Percentiles rank a stretch among this genome's conserved stretches.
Conservation (phyloP, 2,888 invertebrate species). For the Drosophila kuntzei region DNA sequence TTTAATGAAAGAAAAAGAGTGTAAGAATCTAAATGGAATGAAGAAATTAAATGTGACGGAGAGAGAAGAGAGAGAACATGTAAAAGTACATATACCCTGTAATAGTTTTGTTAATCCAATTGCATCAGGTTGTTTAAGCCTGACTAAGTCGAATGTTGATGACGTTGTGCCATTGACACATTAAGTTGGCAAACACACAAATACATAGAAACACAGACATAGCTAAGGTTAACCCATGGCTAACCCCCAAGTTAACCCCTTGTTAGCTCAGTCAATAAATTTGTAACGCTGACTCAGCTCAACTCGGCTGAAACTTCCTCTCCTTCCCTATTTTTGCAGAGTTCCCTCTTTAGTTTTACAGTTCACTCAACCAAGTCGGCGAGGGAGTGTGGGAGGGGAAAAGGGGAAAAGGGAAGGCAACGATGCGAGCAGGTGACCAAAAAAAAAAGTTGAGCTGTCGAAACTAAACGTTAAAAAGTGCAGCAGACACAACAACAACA, state of each 20-base stretch:
- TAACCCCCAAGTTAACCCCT: constrained; percentile 53
- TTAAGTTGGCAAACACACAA: constrained; percentile 44
- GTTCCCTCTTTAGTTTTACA: neutral
- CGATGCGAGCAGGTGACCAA: constrained; percentile 62
- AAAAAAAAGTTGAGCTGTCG: constrained; percentile 59
- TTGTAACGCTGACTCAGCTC: constrained; percentile 40
- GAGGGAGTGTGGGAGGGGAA: neutral
- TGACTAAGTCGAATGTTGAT: constrained; percentile 18
- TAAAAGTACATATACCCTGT: neutral
- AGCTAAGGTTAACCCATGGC: constrained; percentile 33
- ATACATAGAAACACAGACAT: neutral
- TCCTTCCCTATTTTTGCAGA: neutral
- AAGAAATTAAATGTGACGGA: too few relatives aligned
- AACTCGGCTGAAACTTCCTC: constrained; percentile 7
- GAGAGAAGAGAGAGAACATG: too few relatives aligned
- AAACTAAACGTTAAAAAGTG: constrained; percentile 43
- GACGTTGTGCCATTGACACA: constrained; percentile 66
- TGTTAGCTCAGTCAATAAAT: constrained; percentile 38
- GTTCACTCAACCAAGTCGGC: constrained; percentile 49
- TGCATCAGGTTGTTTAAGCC: constrained; percentile 3
- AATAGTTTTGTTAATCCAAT: constrained; percentile 3
- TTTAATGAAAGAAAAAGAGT: too few relatives aligned
- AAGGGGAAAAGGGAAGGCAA: constrained; percentile 6
- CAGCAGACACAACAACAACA: constrained; percentile 23
- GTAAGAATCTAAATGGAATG: too few relatives aligned